phyloP scores from a whole-genome alignment of 2,888 invertebrate genomes.

The Congeria kusceri region DNA sequence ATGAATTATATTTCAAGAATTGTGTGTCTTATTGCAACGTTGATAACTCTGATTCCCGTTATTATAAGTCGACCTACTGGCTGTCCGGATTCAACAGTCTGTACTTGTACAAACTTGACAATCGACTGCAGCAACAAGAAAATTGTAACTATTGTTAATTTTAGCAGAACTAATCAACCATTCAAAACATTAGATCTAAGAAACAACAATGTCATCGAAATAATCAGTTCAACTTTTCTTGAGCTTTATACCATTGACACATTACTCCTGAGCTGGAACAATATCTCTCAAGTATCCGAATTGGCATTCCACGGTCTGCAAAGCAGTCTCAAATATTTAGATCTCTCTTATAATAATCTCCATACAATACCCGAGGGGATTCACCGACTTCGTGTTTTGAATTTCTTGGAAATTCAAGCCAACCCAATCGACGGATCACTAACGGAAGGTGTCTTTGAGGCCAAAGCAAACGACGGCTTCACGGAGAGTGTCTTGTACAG shows the following conservation, averaged over 20 bases:
- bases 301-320: slow-evolving; percentile 46
- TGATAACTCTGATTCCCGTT: too few species aligned
- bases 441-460: background rate
- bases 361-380: slow-evolving; percentile 25
- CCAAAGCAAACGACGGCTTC: background rate
- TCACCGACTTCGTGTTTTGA: slow-evolving; percentile 26
- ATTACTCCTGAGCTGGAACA: slow-evolving; percentile 41
- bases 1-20: too few species aligned
- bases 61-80: too few species aligned
- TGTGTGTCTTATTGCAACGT: too few species aligned
- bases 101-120: slow-evolving; percentile 1
- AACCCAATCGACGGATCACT: slow-evolving; percentile 29
- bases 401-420: slow-evolving; percentile 34
- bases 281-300: slow-evolving; percentile 29
- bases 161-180: background rate
- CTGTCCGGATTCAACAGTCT: background rate
- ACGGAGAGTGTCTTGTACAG: background rate
- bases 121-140: slow-evolving; percentile 5
- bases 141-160: background rate
- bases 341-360: slow-evolving; percentile 45
- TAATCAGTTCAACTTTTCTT: background rate
- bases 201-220: background rate
- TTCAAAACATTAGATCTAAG: background rate
- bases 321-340: slow-evolving; percentile 23
- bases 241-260: background rate